These are phyloP conservation scores for Arvicanthis niloticus DNA, from an alignment of 2,113 vertebrate species.

Conservation along the genomic window DNA sequence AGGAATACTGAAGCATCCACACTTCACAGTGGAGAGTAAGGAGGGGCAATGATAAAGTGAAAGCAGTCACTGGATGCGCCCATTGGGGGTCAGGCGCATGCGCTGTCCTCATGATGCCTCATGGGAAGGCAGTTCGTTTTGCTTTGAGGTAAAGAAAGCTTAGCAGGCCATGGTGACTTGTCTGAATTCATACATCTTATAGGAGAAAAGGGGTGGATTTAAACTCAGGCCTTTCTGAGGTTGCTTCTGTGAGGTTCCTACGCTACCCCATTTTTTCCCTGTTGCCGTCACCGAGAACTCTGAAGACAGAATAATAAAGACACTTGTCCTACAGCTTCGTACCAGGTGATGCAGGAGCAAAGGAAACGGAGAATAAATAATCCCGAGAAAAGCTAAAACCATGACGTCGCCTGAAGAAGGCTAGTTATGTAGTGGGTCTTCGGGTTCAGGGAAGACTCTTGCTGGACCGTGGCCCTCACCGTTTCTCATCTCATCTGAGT, in stretches of 20 bases:
- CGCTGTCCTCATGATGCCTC: background rate
- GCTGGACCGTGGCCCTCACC: slow-evolving; percentile 52
- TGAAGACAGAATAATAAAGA: background rate
- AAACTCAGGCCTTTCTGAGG: background rate
- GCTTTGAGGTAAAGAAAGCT: background rate
- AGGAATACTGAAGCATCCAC: background rate
- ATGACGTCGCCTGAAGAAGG: slow-evolving; percentile 33
- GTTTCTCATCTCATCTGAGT: slow-evolving; percentile 50
- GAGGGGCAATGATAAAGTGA: background rate
- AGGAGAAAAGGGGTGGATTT: background rate
- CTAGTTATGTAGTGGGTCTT: slow-evolving; percentile 39
- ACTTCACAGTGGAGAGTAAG: background rate
- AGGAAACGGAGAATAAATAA: slow-evolving; percentile 6
- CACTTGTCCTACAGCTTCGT: background rate
- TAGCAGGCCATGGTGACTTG: background rate
- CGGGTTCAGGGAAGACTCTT: slow-evolving; percentile 49
- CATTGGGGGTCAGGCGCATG: background rate
- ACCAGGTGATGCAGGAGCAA: background rate
- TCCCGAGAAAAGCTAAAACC: background rate
- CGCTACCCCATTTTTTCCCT: background rate
- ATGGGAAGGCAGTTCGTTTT: background rate
- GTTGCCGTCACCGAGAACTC: background rate
- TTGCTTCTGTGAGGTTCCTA: background rate
- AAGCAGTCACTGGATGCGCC: background rate
- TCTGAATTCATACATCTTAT: background rate